Base-by-base conservation (phyloP, 1,140 invertebrate genomes). In the Drosophila nannoptera region DNA sequence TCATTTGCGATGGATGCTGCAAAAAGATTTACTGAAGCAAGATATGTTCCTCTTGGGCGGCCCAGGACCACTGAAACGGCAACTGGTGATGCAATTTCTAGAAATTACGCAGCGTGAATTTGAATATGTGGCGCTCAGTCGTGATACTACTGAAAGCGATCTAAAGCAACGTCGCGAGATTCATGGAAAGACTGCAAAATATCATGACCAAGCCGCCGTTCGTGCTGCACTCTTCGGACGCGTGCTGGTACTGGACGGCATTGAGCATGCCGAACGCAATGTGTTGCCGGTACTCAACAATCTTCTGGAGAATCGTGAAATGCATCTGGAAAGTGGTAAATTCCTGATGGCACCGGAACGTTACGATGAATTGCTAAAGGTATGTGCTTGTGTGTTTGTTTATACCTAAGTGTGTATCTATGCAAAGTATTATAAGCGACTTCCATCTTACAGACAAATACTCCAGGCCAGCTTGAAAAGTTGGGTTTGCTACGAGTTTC, bases 221-320 rank as follows among this genome's bases (percentile, higher is more conserved):
- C 91, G 94, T 78, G 97, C 97, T 12, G 98, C 97, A 0, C 91
- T 93, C 8, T 91, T 97, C 90, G 97, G 97, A 0, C 92, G 97
- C 61, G 92, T 99, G 31, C 91, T 99, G 8, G 91, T 99, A n/a
- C 91, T 99, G 22, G 98, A 99, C 90, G 98, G 98, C 5, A 96
- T 99, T 58, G 98, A 99, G 91, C 99, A 99, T 89, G 97, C 97
- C 0, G 98, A 99, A 89, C 90, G 98, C 58, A 99, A 99, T 92
- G 97, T 99, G 32, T 91, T 99, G 45, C 98, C 98, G 43, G 95
- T 99, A 40, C 89, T 99, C n/a, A 99, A 99, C 90, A 99, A 99
- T 91, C 92, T 99, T 31, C 90, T 99, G n/a, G 98, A 99, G 91
- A 99, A 99, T 90, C 91, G 98, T 53, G 98, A 99, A 90, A 99